Percentiles rank a stretch among this genome's conserved stretches.
These are phyloP conservation scores for Tringa solitaria DNA, from an alignment of 2,113 vertebrate species.

Conservation along the genomic window DNA sequence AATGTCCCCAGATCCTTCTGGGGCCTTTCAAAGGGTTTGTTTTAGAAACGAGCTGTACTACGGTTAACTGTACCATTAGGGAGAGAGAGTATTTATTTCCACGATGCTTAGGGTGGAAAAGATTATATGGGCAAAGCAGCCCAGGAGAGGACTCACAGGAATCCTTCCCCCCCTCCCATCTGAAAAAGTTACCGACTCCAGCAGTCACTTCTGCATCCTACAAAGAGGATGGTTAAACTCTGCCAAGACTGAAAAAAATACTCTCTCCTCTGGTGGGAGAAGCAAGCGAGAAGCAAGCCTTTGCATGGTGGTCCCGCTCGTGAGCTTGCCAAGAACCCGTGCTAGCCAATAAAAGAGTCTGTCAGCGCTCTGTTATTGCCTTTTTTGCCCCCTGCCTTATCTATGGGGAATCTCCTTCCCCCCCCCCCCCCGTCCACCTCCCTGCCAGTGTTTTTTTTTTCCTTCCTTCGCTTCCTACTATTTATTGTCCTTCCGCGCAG, in stretches of 20 bases:
- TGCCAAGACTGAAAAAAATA: slow-evolving; percentile 1
- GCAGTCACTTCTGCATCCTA: background rate
- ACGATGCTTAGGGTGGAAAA: background rate
- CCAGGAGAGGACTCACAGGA: background rate
- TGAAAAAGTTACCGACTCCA: slow-evolving; percentile 7
- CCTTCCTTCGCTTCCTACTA: background rate
- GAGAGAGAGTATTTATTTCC: slow-evolving; percentile 34
- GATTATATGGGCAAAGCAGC: background rate
- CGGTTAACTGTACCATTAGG: slow-evolving; percentile 9
- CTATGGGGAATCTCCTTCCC: background rate
- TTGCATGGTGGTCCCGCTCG: background rate
- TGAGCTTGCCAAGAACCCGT: slow-evolving; percentile 19
- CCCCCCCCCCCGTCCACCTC: too few species aligned
- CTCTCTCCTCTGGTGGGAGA: slow-evolving; percentile 19
- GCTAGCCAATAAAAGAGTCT: background rate
- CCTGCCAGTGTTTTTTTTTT: background rate
- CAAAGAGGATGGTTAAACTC: background rate
- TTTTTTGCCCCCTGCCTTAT: background rate
- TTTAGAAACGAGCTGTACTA: slow-evolving; percentile 21
- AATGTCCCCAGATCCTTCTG: slow-evolving; percentile 29
- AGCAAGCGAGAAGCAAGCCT: slow-evolving; percentile 1
- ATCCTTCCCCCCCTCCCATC: too few species aligned
- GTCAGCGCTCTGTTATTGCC: background rate
- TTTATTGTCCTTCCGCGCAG: background rate
- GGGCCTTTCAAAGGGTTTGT: slow-evolving; percentile 45